Percentiles rank a stretch among this genome's conserved stretches.
Conservation (phyloP, 2,888 invertebrate genomes). For the Chouioia cunea region DNA sequence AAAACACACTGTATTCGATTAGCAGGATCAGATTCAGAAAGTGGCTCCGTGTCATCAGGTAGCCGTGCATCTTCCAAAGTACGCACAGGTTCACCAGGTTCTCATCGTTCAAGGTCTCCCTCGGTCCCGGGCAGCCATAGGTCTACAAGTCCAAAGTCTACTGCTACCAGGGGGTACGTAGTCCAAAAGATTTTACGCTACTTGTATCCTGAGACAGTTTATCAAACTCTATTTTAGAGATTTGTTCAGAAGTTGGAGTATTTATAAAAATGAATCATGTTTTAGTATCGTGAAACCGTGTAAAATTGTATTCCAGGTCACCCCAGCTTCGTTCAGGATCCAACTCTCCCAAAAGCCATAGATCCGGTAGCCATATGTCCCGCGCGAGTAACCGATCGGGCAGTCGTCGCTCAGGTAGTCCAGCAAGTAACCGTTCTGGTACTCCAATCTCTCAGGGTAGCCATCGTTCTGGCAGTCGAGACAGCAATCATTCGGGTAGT, state of each 20-base stretch:
- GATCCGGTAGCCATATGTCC: constrained; percentile 65
- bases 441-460: constrained; percentile 55
- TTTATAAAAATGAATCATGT: too few species aligned
- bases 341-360: constrained; percentile 58
- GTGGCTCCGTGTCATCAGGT: constrained; percentile 66
- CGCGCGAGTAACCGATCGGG: constrained; percentile 56
- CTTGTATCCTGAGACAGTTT: too few species aligned
- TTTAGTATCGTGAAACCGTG: too few species aligned
- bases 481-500: constrained; percentile 62
- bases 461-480: constrained; percentile 47
- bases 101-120: constrained; percentile 56
- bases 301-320: neutral
- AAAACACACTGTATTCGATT: constrained; percentile 25
- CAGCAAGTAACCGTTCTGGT: constrained; percentile 59
- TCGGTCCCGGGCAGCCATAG: constrained; percentile 55
- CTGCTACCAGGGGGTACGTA: constrained; percentile 51
- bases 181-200: too few species aligned
- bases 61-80: constrained; percentile 66
- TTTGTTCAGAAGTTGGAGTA: too few species aligned
- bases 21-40: constrained; percentile 70
- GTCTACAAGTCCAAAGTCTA: constrained; percentile 62
- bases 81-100: constrained; percentile 66
- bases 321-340: constrained; percentile 51
- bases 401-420: constrained; percentile 45
- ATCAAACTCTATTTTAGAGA: too few species aligned